Conservation (phyloP, 2,888 invertebrate species). For the Protula sp. region DNA sequence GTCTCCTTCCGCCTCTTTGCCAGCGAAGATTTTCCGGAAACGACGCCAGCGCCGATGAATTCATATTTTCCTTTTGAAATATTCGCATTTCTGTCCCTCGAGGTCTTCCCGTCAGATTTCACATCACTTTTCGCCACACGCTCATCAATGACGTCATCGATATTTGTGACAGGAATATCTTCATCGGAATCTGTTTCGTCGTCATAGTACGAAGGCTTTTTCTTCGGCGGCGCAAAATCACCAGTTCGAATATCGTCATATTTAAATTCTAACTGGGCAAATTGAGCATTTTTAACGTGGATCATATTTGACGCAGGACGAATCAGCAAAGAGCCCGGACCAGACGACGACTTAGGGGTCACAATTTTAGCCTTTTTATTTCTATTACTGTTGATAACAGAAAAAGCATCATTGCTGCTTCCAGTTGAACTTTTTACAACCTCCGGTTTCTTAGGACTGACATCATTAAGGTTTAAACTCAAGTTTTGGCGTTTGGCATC, state of each 20-base stretch:
- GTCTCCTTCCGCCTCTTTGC: slow-evolving; percentile 6
- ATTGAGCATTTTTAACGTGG: slow-evolving; percentile 8
- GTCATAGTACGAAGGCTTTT: slow-evolving; percentile 6
- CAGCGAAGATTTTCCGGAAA: slow-evolving; percentile 29
- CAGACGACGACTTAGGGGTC: background rate
- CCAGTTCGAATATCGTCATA: slow-evolving; percentile 22
- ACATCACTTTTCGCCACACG: slow-evolving; percentile 5
- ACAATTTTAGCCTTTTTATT: background rate
- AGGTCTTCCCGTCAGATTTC: too few relatives aligned
- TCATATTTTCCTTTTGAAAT: slow-evolving; percentile 21
- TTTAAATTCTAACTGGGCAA: slow-evolving; percentile 15
- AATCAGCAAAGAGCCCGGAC: slow-evolving; percentile 22
- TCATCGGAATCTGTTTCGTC: slow-evolving; percentile 8
- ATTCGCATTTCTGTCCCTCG: too few relatives aligned
- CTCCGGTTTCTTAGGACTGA: background rate
- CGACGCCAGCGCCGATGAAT: slow-evolving; percentile 39
- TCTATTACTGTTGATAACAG: background rate
- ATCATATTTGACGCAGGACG: slow-evolving; percentile 25
- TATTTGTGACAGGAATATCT: slow-evolving; percentile 29
- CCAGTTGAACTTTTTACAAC: background rate
- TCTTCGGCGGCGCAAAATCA: slow-evolving; percentile 13
- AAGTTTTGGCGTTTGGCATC: background rate
- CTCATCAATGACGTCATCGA: slow-evolving; percentile 27
- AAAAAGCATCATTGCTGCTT: background rate
- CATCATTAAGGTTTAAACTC: background rate